Evolutionary conservation across 2,797 vertebrate species (phyloP).

Genomic region (Falco columbarius): DNA sequence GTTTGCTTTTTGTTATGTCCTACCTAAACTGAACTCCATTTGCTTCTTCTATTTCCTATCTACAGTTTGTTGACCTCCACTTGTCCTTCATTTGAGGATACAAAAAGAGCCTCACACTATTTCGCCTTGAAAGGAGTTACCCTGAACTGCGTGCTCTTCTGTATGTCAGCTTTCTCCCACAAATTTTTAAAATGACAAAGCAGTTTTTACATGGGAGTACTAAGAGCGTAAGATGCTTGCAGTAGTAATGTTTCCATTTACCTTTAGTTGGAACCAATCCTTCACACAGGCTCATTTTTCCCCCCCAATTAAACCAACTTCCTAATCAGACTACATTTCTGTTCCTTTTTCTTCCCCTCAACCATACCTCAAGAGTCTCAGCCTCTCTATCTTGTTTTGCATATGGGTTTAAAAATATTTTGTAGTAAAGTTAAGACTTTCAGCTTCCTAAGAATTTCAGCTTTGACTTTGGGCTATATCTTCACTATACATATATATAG

Average conservation of each 20-base stretch:
- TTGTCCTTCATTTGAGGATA: not conserved
- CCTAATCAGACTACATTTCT: not conserved
- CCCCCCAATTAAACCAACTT: not conserved
- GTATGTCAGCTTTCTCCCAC: not conserved
- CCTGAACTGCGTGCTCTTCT: not conserved
- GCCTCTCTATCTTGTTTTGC: not conserved
- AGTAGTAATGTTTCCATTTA: not conserved
- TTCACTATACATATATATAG: not conserved
- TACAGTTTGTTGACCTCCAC: not conserved
- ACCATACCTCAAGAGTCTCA: not conserved
- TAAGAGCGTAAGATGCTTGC: not conserved
- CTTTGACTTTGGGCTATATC: not conserved
- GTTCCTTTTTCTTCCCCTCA: accelerated
- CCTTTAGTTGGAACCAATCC: not conserved
- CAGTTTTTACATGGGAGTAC: not conserved
- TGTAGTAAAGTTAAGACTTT: not conserved
- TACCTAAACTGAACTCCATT: not conserved
- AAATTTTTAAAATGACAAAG: not conserved
- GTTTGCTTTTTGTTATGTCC: not conserved
- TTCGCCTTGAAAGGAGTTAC: not conserved
- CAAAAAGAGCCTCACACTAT: not conserved
- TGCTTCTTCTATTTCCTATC: not conserved
- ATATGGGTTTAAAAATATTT: not conserved
- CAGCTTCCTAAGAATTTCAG: not conserved
- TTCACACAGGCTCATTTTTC: not conserved